Evolutionary conservation across 2,888 invertebrate genomes (phyloP).

Genomic region (Drosophila niveifrons): DNA sequence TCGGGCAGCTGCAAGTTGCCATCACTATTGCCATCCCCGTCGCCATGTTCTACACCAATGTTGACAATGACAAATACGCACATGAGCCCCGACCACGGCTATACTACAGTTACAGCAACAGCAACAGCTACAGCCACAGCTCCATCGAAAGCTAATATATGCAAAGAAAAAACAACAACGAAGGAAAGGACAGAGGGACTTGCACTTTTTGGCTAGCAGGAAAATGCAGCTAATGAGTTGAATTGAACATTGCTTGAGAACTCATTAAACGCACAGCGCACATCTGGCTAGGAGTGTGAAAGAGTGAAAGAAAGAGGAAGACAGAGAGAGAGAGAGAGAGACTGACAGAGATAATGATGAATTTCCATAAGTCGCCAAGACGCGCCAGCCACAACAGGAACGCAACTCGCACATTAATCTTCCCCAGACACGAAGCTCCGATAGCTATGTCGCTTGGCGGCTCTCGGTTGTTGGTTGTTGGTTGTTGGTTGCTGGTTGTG

Average conservation of each 20-base stretch:
- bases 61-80: slow-evolving; percentile 85
- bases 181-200: slow-evolving; percentile 45
- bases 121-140: slow-evolving; percentile 4
- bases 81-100: slow-evolving; percentile 59
- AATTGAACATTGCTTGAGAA: slow-evolving; percentile 80
- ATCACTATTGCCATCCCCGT: slow-evolving; percentile 31
- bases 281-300: not conserved
- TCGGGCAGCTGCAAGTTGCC: slow-evolving; percentile 77
- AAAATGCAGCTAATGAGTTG: slow-evolving; percentile 79
- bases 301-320: not conserved
- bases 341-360: slow-evolving; percentile 77
- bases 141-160: slow-evolving; percentile 56
- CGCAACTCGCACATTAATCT: slow-evolving; percentile 82
- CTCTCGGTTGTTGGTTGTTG: slow-evolving; percentile 16
- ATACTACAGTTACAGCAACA: slow-evolving; percentile 17
- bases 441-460: slow-evolving; percentile 39
- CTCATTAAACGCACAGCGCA: slow-evolving; percentile 73
- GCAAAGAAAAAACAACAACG: slow-evolving; percentile 47
- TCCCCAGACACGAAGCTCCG: slow-evolving; percentile 66
- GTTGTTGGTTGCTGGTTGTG: slow-evolving; percentile 9
- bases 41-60: slow-evolving; percentile 82
- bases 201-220: slow-evolving; percentile 75
- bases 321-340: slow-evolving; percentile 6
- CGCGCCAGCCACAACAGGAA: slow-evolving; percentile 56
- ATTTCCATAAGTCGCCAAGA: slow-evolving; percentile 83